Evolutionary conservation across 2,797 vertebrate genomes (phyloP), one percentile per base, ranked within the genome.

Genomic region (Poliocrania exsul): DNA sequence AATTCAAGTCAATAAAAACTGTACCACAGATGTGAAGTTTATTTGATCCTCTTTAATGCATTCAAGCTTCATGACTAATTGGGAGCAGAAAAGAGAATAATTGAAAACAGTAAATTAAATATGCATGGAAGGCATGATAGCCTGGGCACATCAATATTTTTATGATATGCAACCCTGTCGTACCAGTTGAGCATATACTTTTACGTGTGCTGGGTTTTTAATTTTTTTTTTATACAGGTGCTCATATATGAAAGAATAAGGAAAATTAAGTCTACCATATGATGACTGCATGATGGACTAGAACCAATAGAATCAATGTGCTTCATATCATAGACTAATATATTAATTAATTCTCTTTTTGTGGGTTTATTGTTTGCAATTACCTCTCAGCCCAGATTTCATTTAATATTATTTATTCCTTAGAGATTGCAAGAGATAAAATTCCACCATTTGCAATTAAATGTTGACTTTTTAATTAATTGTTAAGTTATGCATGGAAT

Each of bases 271-370:
- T 88, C 28, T n/a, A 56, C 74, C 38, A 42, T 78, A 49, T 37
- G 33, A 61, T 78, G 54, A 82, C 64, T 75, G 17, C 17, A 16
- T 3, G 5, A 51, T 88, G 28, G 54, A 75, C 86, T 37, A 53
- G n/a, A n/a, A 71, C 46, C 49, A 54, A 57, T 65, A 51, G 74
- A 72, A 81, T 77, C 42, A 61, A 15, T 78, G 46, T 53, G 25
- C 50, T 79, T 88, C 37, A 15, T 78, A 5, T 61, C 44, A 16
- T 12, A 54, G 66, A 33, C 25, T 90, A 62, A 81, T 88, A 33
- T 64, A 92, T 94, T 95, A 86, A 96, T 96, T 91, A 0, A 94
- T 97, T 96, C 85, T 89, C 79, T 95, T 95, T 92, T 83, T 90
- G 18, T 91, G 56, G 9, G 21, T 81, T 61, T 11, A 33, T 86